Evolutionary conservation across 2,888 invertebrate species (phyloP).

Genomic region (Acrobeloides nanus): DNA sequence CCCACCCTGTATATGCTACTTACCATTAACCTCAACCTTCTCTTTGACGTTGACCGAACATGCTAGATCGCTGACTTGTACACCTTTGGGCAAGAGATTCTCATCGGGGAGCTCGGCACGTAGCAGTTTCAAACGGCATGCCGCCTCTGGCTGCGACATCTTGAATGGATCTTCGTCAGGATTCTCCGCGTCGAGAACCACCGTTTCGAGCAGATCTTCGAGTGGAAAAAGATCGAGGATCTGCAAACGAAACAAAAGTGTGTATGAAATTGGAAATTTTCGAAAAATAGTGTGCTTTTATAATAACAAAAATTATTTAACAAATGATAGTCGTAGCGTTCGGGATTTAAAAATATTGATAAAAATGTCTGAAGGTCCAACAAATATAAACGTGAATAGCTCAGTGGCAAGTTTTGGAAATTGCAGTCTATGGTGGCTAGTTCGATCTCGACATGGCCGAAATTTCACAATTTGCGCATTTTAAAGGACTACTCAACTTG

Average conservation of each 20-base stretch:
- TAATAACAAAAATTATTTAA: neutral
- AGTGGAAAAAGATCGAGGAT: slow-evolving; percentile 35
- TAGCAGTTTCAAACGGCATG: slow-evolving; percentile 44
- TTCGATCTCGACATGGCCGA: no score
- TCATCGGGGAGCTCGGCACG: slow-evolving; percentile 46
- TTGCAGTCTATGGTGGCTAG: no score
- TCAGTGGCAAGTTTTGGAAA: no score
- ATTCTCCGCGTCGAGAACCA: slow-evolving; percentile 14
- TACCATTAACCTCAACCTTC: slow-evolving; percentile 51
- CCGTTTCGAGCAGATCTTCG: slow-evolving; percentile 31
- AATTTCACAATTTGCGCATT: no score
- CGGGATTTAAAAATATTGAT: no score
- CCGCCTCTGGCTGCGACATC: slow-evolving; percentile 20
- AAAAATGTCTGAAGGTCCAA: no score
- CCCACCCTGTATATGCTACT: no score
- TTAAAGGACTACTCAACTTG: no score
- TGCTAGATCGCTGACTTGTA: slow-evolving; percentile 20
- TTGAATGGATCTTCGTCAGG: slow-evolving; percentile 14
- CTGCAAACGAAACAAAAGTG: slow-evolving; percentile 21
- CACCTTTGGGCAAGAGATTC: slow-evolving; percentile 24
- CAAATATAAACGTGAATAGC: no score
- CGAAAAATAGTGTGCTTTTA: no score
- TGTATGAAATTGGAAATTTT: neutral
- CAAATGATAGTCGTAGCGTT: no score
- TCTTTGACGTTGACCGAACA: slow-evolving; percentile 54